Conservation (phyloP, 1,140 invertebrate species). For the Papilio machaon region DNA sequence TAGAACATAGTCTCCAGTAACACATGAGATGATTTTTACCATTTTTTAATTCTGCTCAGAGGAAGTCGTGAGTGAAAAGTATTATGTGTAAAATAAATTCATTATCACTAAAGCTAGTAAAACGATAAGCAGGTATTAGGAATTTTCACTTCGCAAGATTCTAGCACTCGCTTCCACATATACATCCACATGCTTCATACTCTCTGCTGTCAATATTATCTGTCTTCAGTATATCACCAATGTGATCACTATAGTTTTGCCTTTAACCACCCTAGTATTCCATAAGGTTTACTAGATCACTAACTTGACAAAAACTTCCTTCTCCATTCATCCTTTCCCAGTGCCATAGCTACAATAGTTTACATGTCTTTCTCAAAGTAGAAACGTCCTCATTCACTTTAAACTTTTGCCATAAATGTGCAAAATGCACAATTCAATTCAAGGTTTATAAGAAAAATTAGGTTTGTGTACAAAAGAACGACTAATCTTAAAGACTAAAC, state of each 20-base stretch:
- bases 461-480: neutral
- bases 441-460: neutral
- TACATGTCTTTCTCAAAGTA: neutral
- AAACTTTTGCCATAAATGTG: neutral
- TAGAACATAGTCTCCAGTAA: no score
- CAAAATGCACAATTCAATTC: neutral
- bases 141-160: no score
- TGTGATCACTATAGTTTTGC: neutral
- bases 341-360: neutral
- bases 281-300: neutral
- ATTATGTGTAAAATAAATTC: no score
- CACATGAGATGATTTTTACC: no score
- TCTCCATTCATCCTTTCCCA: neutral
- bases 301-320: neutral
- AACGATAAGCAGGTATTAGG: no score
- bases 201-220: no score
- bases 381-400: neutral
- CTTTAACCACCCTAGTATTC: neutral
- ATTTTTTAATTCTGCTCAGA: neutral
- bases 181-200: no score
- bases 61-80: no score
- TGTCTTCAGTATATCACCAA: neutral
- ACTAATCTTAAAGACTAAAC: slow-evolving; percentile 21
- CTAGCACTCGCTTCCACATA: no score
- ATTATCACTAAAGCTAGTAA: no score